Evolutionary conservation across 2,888 invertebrate species (phyloP), one percentile per base, ranked within the genome.

Genomic region (Allacma fusca): DNA sequence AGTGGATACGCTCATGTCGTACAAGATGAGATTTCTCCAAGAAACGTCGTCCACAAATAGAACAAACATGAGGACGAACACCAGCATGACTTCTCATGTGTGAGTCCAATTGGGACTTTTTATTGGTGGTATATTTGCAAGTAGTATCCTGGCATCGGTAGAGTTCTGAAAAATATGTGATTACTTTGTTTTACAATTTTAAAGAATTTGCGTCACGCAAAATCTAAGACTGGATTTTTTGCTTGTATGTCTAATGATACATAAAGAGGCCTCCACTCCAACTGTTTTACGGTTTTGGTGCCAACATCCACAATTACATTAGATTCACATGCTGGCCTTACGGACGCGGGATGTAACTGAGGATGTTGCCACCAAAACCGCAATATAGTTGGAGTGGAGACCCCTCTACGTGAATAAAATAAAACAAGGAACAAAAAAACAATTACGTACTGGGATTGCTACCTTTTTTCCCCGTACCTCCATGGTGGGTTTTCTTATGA

Each of bases 11-110:
- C 85, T 91, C 90, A 85, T 92, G 92, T 0, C 92, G 87, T 16
- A 91, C 88, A 77, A 92, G 86, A 86, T 92, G 91, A 44, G 90
- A 90, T 83, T 90, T 91, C 85, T 92, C 91, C 85, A 91, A 89
- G 85, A 92, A 92, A 19, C 90, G 89, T 68, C 91, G 88, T 0
- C 90, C 90, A 85, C 91, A 91, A 21, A 88, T 87, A 26, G 87
- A 86, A 85, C 92, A 92, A 28, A 89, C 87, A 84, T 89, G 89
- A 12, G 88, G 87, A 19, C 89, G 86, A 87, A 88, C 81, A 86
- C 88, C 85, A 84, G 88, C 91, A 88, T 92, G 92, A 43, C 89
- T 89, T 79, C 91, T 88, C 85, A 91, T 88, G 86, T 92, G 92
- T 44, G 90, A 90, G 43, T 90, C 89, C 65, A 92, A 86, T 85